Percentiles rank a stretch among this genome's conserved stretches.
Conservation (phyloP, 2,888 invertebrate genomes). For the Pseudococcus viburni region DNA sequence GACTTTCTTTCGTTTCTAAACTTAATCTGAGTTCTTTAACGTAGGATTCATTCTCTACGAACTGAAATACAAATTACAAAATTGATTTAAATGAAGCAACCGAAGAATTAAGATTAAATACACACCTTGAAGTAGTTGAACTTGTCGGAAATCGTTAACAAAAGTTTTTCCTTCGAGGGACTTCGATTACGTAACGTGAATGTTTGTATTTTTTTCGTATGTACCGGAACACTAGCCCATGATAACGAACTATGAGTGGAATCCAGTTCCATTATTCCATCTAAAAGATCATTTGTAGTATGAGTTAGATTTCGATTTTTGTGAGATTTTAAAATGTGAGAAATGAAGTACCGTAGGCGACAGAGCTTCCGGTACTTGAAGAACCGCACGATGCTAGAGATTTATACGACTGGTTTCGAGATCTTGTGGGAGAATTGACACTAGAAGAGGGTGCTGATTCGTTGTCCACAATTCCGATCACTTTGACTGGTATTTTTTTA, state of each 20-base stretch:
- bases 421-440: constrained; percentile 21
- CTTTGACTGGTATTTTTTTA: constrained; percentile 44
- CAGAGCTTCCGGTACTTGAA: background rate
- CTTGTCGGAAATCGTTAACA: constrained; percentile 66
- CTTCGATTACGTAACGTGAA: constrained; percentile 67
- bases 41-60: constrained; percentile 66
- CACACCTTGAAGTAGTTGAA: constrained; percentile 66
- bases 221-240: constrained; percentile 67
- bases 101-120: background rate
- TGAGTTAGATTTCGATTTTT: background rate
- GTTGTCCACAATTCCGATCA: constrained; percentile 44
- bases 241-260: constrained; percentile 67
- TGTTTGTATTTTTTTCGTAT: constrained; percentile 67
- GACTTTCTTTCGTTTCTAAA: constrained; percentile 67
- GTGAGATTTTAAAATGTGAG: background rate
- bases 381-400: constrained; percentile 4
- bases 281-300: background rate
- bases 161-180: constrained; percentile 67
- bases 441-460: constrained; percentile 15
- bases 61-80: constrained; percentile 34
- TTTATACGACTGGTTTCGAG: constrained; percentile 30
- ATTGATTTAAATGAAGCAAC: background rate
- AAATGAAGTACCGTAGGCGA: background rate
- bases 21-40: constrained; percentile 67
- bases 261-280: constrained; percentile 67